A percentile compares a stretch with the other conserved stretches of the same genome.
phyloP scores from a whole-genome alignment of 2,113 vertebrate genomes.

The Vulpes ferrilata region DNA sequence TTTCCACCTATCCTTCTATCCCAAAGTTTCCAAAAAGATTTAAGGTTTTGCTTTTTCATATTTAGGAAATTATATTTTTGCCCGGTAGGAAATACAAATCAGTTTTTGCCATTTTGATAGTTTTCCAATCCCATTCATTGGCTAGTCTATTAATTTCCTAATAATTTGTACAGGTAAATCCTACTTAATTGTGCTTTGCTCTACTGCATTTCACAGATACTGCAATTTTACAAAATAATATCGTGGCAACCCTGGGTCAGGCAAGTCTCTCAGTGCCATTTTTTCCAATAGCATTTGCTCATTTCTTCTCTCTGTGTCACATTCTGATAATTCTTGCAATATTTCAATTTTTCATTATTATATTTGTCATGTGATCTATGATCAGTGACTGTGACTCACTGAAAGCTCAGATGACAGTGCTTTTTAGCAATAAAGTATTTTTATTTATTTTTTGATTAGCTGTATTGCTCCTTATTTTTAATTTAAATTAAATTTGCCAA shows the following conservation, averaged over 20 bases:
- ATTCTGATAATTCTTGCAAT: neutral
- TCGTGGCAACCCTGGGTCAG: neutral
- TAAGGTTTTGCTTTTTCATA: neutral
- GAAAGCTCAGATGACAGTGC: neutral
- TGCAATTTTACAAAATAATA: neutral
- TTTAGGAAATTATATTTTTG: neutral
- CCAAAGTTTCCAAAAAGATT: neutral
- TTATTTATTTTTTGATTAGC: too few species aligned
- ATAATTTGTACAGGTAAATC: neutral
- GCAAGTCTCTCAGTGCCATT: neutral
- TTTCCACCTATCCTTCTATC: neutral
- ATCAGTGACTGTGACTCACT: neutral
- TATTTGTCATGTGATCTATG: neutral
- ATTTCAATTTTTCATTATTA: neutral
- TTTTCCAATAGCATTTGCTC: neutral
- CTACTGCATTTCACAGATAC: neutral
- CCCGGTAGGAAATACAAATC: neutral
- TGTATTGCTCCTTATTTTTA: too few species aligned
- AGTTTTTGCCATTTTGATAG: neutral
- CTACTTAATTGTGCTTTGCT: neutral
- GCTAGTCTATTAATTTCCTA: neutral
- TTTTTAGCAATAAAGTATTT: neutral
- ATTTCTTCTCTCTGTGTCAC: neutral
- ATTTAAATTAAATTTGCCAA: too few species aligned
- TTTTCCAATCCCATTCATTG: neutral